These are phyloP conservation scores for Timema podura DNA, from an alignment of 2,888 invertebrate genomes.

Conservation along the genomic window DNA sequence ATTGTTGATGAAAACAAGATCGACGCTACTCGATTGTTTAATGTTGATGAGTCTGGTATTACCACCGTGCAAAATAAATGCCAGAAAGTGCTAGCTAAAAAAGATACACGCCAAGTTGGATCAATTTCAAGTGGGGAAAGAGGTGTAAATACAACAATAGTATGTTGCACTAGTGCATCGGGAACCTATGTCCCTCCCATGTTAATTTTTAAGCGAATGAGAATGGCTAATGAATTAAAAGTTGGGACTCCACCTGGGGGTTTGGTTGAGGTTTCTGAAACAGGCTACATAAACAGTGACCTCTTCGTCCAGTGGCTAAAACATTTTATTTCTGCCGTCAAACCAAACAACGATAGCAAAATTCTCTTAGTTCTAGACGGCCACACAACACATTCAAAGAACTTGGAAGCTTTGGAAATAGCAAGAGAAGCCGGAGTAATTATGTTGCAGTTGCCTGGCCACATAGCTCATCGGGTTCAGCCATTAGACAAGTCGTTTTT, in stretches of 20 bases:
- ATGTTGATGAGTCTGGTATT: constrained; percentile 6
- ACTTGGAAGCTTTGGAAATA: too few relatives aligned
- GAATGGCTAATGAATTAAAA: constrained; percentile 26
- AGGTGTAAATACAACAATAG: constrained; percentile 33
- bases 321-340: too few relatives aligned
- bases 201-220: constrained; percentile 23
- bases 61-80: constrained; percentile 6
- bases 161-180: constrained; percentile 31
- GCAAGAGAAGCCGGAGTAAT: too few relatives aligned
- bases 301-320: too few relatives aligned
- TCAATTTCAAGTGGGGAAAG: constrained; percentile 32
- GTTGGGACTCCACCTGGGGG: constrained; percentile 28
- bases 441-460: too few relatives aligned
- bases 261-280: constrained; percentile 23
- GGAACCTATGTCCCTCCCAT: constrained; percentile 31
- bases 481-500: too few relatives aligned
- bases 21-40: neutral
- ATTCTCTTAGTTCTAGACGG: too few relatives aligned
- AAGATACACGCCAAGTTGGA: constrained; percentile 29
- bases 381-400: too few relatives aligned
- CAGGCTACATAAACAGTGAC: constrained; percentile 21
- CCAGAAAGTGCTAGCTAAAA: constrained; percentile 5
- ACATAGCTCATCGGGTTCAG: too few relatives aligned
- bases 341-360: too few relatives aligned
- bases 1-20: constrained; percentile 10